Base-by-base conservation (phyloP, 2,797 vertebrate genomes). In the Picus viridis region DNA sequence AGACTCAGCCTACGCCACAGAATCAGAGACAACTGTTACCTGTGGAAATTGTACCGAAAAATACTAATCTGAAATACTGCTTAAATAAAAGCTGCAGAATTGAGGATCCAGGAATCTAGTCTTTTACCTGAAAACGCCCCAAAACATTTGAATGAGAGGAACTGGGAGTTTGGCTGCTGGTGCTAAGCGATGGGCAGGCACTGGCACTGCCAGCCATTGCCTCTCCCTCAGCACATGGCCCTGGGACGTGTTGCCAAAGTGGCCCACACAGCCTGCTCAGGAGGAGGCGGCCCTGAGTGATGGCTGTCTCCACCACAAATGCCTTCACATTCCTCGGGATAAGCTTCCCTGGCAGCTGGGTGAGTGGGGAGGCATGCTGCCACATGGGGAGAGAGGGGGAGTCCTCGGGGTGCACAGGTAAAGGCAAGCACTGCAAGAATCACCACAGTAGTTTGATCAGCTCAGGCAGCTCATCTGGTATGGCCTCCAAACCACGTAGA, bases 241-340 rank as follows among this genome's bases (percentile, higher is more conserved):
- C 15, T 2, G 17, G 2, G 63, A 84, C 75, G 57, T 13, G 11
- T 20, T 82, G 90, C 87, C 78, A 47, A 53, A 71, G 22, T 49
- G 84, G 72, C 81, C 72, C 86, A 86, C 96, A 72, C 84, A 93
- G 72, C 30, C 79, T 51, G 79, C 56, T 59, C 2, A 2, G 54
- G 56, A 83, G 72, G 69, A 89, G 93, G 79, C 17, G 15, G 20
- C 68, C 29, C 57, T 94, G 95, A 81, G 0, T 93, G 92, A 91
- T 1, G 6, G 64, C 2, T 78, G 49, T 34, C 84, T 83, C 4
- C 0, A 81, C 89, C 70, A 93, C 41, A 91, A 86, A 81, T 58
- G 67, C 71, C 57, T 86, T 64, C 30, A 5, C 41, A 51, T 18
- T 45, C 56, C 47, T 30, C 71, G 56, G 75, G 73, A 75, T 32